These are phyloP conservation scores for Spodoptera frugiperda DNA, from an alignment of 1,140 invertebrate species.

Conservation along the genomic window DNA sequence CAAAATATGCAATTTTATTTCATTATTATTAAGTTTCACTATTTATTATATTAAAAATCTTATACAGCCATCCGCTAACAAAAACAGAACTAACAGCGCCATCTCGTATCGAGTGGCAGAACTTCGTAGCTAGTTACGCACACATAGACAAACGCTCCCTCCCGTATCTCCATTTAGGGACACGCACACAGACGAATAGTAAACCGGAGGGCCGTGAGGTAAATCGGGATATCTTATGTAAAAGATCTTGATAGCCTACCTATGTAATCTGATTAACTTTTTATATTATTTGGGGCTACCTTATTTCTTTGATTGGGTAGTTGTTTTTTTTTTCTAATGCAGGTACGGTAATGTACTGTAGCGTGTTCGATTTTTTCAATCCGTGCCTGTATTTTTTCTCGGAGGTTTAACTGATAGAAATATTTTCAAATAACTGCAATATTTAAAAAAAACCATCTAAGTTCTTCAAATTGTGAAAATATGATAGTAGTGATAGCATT, in stretches of 20 bases:
- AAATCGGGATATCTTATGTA: conserved; percentile 43
- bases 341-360: not conserved
- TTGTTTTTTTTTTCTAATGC: too few species aligned
- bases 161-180: conserved; percentile 21
- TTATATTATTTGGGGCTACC: conserved; percentile 8
- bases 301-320: not conserved
- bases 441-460: too few species aligned
- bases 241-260: conserved; percentile 29
- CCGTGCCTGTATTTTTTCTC: too few species aligned
- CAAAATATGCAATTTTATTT: too few species aligned
- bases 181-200: conserved; percentile 55
- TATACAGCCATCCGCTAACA: not conserved
- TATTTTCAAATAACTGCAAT: too few species aligned
- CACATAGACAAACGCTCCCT: conserved; percentile 23
- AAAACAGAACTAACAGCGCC: conserved; percentile 60
- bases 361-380: not conserved
- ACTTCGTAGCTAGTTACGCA: conserved; percentile 58
- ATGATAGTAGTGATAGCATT: too few species aligned
- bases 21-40: not conserved
- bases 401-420: too few species aligned
- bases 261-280: conserved; percentile 24
- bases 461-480: too few species aligned
- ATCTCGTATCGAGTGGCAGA: conserved; percentile 75
- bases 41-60: not conserved
- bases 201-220: conserved; percentile 28